Percentiles rank a stretch among this genome's conserved stretches.
Evolutionary conservation across 2,113 vertebrate genomes (phyloP).

Genomic region (Prunella fulvescens): DNA sequence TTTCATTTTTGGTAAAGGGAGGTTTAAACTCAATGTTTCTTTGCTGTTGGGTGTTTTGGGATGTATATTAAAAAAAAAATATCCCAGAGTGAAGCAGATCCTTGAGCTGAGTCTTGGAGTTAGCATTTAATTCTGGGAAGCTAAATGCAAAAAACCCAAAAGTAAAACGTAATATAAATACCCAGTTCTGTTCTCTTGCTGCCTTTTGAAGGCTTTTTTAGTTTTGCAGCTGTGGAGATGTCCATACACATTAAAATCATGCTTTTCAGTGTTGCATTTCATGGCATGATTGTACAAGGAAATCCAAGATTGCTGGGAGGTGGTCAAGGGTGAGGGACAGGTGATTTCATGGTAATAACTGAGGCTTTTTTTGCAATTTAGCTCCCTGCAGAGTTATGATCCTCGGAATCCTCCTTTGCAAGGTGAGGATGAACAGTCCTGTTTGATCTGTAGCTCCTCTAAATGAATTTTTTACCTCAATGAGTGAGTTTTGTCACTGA

Average conservation of each 20-base stretch:
- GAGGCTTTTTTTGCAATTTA: not conserved
- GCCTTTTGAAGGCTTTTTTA: not conserved
- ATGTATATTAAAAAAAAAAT: fast-evolving
- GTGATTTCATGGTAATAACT: not conserved
- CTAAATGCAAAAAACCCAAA: fast-evolving
- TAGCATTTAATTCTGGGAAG: not conserved
- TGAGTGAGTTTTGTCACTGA: not conserved
- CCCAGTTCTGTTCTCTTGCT: fast-evolving
- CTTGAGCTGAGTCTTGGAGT: not conserved
- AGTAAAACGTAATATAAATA: not conserved
- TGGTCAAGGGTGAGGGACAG: not conserved
- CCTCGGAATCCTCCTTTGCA: not conserved
- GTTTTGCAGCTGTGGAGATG: not conserved
- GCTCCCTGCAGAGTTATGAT: constrained; percentile 26
- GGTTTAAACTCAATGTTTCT: not conserved
- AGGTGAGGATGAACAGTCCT: constrained; percentile 19
- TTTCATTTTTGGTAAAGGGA: not conserved
- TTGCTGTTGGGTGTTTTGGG: not conserved
- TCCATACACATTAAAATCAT: fast-evolving
- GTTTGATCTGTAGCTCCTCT: not conserved
- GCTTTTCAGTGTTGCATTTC: fast-evolving
- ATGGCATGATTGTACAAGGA: fast-evolving
- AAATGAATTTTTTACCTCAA: not conserved
- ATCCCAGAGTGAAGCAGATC: not conserved
- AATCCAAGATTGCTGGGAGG: not conserved